Evolutionary conservation across 1,140 invertebrate genomes (phyloP).

Genomic region (Ips nitidus): DNA sequence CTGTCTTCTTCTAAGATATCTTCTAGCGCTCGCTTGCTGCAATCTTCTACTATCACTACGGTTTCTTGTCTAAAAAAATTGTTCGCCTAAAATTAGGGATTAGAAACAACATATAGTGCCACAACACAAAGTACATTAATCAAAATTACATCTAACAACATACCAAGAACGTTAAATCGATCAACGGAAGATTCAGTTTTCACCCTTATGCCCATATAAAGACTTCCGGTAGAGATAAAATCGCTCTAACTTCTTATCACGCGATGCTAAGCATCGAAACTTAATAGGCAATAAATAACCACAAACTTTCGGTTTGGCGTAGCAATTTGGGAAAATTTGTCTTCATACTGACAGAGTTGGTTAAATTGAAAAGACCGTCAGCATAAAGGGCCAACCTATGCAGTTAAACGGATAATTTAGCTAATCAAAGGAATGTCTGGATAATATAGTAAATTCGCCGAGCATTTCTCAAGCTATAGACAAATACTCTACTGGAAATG

Average conservation of each 20-base stretch:
- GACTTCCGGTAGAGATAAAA: too few species aligned
- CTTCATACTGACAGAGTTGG: not conserved
- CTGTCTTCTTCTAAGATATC: constrained; percentile 49
- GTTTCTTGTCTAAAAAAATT: constrained; percentile 50
- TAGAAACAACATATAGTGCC: constrained; percentile 17
- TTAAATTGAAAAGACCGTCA: too few species aligned
- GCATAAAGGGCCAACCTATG: too few species aligned
- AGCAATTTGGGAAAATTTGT: not conserved
- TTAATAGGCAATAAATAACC: constrained; percentile 2
- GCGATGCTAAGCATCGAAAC: not conserved
- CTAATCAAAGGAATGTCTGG: too few species aligned
- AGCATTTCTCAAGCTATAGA: too few species aligned
- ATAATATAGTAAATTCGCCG: too few species aligned
- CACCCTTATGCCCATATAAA: too few species aligned
- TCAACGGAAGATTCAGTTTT: not conserved
- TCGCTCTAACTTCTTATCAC: not conserved
- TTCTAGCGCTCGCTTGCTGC: constrained; percentile 43
- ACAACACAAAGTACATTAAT: constrained; percentile 9
- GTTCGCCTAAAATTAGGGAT: constrained; percentile 41
- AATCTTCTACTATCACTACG: constrained; percentile 46
- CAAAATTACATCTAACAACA: constrained; percentile 5
- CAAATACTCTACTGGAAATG: too few species aligned
- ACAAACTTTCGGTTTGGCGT: not conserved
- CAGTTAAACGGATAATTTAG: too few species aligned
- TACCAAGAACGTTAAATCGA: constrained; percentile 3